These are phyloP conservation scores for Elephantulus edwardii DNA, from an alignment of 2,113 vertebrate species.

Conservation along the genomic window DNA sequence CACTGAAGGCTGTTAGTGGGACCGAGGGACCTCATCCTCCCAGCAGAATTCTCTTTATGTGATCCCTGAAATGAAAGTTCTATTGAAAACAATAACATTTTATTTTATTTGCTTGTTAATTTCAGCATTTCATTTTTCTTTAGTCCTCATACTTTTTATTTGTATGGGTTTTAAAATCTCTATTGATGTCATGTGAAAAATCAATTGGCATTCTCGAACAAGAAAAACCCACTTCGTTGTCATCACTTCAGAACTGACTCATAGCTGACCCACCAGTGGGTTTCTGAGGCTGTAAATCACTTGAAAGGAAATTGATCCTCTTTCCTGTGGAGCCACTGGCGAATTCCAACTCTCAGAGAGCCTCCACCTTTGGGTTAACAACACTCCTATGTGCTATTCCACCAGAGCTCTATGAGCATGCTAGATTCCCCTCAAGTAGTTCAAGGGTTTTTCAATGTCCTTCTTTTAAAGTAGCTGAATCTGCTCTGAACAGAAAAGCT, in stretches of 20 bases:
- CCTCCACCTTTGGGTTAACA: too few species aligned
- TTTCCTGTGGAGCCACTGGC: too few species aligned
- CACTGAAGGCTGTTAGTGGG: background rate
- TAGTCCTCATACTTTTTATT: conserved; percentile 4
- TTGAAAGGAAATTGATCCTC: too few species aligned
- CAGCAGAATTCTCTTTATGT: background rate
- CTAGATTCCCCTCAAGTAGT: background rate
- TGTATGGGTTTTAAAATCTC: conserved; percentile 2
- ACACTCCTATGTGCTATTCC: too few species aligned
- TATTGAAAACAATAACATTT: background rate
- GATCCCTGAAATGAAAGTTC: background rate
- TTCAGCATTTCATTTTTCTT: background rate
- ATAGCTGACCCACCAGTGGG: too few species aligned
- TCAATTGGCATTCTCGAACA: background rate
- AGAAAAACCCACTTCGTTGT: too few species aligned
- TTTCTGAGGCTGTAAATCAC: too few species aligned
- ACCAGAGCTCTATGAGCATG: too few species aligned
- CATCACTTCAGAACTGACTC: too few species aligned
- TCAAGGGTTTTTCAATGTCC: background rate
- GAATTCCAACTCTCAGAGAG: too few species aligned
- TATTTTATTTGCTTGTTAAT: background rate
- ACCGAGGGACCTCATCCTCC: accelerated
- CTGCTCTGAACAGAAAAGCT: background rate
- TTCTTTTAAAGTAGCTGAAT: background rate
- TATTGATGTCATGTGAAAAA: conserved; percentile 30